Conservation (phyloP, 2,113 vertebrate genomes). For the Oncorhynchus nerka region DNA sequence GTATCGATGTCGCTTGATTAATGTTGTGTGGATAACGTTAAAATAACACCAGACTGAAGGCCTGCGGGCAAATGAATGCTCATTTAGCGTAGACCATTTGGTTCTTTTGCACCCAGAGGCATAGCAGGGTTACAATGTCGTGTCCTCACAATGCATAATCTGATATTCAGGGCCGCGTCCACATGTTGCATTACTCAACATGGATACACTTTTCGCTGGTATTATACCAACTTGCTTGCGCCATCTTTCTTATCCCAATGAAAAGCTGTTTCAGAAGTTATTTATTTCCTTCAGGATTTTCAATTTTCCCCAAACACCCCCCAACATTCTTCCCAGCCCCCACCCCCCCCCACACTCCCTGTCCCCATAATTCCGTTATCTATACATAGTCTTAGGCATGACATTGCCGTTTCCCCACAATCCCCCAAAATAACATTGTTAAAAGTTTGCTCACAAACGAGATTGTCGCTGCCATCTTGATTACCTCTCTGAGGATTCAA, state of each 20-base stretch:
- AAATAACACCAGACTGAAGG: conserved; percentile 11
- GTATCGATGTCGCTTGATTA: conserved; percentile 23
- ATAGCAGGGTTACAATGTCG: conserved; percentile 8
- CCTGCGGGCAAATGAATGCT: conserved; percentile 13
- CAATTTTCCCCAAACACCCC: too few species aligned
- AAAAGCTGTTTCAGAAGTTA: too few species aligned
- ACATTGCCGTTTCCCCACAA: too few species aligned
- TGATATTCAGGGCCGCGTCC: neutral
- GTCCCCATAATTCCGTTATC: too few species aligned
- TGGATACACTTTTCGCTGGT: neutral
- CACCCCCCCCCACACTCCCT: too few species aligned
- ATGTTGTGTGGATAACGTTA: conserved; percentile 22
- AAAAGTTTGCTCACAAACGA: too few species aligned
- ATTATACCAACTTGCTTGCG: neutral
- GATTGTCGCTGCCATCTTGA: neutral
- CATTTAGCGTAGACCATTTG: conserved; percentile 17
- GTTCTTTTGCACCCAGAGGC: conserved; percentile 7
- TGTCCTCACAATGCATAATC: conserved; percentile 1
- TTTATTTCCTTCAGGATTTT: too few species aligned
- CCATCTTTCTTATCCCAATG: neutral
- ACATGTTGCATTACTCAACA: neutral
- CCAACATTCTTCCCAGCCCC: too few species aligned
- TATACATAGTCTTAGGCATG: too few species aligned
- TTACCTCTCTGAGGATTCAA: neutral
- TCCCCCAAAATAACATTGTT: too few species aligned